Percentiles rank a stretch among this genome's conserved stretches.
Conservation (phyloP, 1,140 invertebrate species). For the Eumaeus atala region DNA sequence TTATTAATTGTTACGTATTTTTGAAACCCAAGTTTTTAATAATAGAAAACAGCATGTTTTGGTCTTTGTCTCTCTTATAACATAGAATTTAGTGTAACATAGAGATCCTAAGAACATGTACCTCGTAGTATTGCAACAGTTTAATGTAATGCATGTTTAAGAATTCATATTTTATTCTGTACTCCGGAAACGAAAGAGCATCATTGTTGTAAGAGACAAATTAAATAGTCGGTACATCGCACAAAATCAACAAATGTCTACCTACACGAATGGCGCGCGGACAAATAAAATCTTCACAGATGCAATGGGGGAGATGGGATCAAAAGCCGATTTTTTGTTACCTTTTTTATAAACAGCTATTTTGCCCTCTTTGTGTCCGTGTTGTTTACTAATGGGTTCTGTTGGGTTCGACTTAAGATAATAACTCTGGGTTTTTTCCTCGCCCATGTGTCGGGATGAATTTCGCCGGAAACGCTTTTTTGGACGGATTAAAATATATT, state of each 20-base stretch:
- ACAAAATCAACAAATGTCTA: constrained; percentile 44
- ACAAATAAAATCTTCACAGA: constrained; percentile 69
- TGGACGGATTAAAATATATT: constrained; percentile 67
- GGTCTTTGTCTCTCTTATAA: too few relatives aligned
- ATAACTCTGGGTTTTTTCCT: constrained; percentile 67
- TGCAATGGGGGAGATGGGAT: constrained; percentile 63
- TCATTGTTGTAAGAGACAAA: constrained; percentile 5
- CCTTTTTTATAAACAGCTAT: constrained; percentile 67
- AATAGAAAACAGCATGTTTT: too few relatives aligned
- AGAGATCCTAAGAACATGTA: too few relatives aligned
- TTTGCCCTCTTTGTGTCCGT: constrained; percentile 70
- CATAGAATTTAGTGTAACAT: too few relatives aligned
- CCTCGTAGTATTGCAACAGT: too few relatives aligned
- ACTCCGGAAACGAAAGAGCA: too few relatives aligned
- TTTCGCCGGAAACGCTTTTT: constrained; percentile 65
- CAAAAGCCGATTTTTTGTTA: constrained; percentile 71
- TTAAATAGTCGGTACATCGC: constrained; percentile 16
- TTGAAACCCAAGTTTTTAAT: too few relatives aligned
- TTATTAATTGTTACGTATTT: too few relatives aligned
- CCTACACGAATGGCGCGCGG: constrained; percentile 49
- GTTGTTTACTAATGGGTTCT: constrained; percentile 74
- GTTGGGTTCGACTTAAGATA: constrained; percentile 73
- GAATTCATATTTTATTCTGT: too few relatives aligned
- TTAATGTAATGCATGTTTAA: too few relatives aligned
- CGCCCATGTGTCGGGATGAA: constrained; percentile 63